A percentile compares a stretch with the other conserved stretches of the same genome.
Conservation (phyloP, 2,113 vertebrate species). For the Tragelaphus scriptus region DNA sequence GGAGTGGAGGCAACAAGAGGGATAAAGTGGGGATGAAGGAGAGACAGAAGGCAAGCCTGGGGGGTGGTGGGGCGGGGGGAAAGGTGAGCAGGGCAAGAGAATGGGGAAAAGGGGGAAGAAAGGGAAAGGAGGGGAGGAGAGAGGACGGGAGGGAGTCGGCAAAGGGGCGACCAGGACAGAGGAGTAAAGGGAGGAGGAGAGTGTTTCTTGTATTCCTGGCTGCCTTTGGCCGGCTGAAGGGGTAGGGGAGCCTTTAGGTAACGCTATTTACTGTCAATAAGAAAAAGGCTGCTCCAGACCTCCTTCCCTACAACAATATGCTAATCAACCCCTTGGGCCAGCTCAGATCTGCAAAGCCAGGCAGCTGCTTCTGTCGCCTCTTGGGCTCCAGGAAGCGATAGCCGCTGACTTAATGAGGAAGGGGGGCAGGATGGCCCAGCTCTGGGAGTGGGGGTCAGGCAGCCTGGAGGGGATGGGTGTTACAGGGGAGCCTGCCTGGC, state of each 20-base stretch:
- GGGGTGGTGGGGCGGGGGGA: no score
- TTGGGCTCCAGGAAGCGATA: not conserved
- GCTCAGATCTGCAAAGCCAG: conserved; percentile 33
- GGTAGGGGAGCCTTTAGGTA: not conserved
- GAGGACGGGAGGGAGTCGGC: not conserved
- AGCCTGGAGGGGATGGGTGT: not conserved
- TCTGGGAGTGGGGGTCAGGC: not conserved
- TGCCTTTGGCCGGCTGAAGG: not conserved
- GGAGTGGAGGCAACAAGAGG: not conserved
- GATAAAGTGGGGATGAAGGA: not conserved
- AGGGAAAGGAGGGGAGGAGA: not conserved
- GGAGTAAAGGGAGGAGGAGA: not conserved
- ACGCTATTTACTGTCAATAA: conserved; percentile 26
- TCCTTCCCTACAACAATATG: conserved; percentile 30
- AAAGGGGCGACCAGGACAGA: not conserved
- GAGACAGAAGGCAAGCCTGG: not conserved
- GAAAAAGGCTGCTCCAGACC: conserved; percentile 38
- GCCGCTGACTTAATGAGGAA: conserved; percentile 45
- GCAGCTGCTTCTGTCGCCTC: conserved; percentile 32
- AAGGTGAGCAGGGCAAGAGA: not conserved
- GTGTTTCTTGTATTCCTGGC: not conserved
- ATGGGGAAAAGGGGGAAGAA: not conserved
- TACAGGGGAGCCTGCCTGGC: not conserved
- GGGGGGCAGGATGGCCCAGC: not conserved
- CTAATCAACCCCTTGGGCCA: conserved; percentile 62